phyloP scores from a whole-genome alignment of 64 coral and sea anemone genomes.

The Montipora cactus region DNA sequence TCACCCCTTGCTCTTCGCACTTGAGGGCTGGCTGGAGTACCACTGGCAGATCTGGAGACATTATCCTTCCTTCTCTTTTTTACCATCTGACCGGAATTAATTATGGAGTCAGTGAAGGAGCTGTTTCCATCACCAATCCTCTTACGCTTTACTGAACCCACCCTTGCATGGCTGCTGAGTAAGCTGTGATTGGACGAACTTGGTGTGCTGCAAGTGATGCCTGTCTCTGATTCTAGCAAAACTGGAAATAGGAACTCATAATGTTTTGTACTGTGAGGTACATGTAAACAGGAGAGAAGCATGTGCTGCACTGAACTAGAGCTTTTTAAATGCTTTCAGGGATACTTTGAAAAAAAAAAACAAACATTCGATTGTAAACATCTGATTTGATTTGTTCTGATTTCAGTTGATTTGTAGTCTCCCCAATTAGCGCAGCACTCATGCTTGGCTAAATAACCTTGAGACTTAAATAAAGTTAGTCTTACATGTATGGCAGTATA shows the following conservation, averaged over 20 bases:
- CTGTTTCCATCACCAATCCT: conserved; percentile 1
- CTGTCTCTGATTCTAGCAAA: not conserved
- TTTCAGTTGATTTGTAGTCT: too few species aligned
- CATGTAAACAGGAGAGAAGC: too few species aligned
- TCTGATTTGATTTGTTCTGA: too few species aligned
- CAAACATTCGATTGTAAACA: too few species aligned
- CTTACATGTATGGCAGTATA: too few species aligned
- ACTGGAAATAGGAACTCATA: not conserved
- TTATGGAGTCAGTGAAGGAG: not conserved
- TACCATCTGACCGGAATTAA: conserved; percentile 19
- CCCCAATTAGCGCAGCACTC: too few species aligned
- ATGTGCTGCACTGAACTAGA: too few species aligned
- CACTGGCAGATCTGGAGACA: not conserved
- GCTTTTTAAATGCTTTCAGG: too few species aligned
- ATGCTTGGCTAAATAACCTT: too few species aligned
- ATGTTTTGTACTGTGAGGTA: not conserved
- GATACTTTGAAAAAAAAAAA: too few species aligned
- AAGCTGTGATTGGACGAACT: conserved; percentile 16
- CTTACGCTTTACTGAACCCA: conserved; percentile 82
- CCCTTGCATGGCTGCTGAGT: conserved; percentile 26
- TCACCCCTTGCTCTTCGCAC: conserved; percentile 73
- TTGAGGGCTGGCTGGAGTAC: conserved; percentile 72
- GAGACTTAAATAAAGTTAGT: too few species aligned
- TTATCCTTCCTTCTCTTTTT: conserved; percentile 58
- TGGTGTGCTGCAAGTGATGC: conserved; percentile 16